Evolutionary conservation across 2,888 invertebrate species (phyloP).

Genomic region (Eristalinus sepulchralis): DNA sequence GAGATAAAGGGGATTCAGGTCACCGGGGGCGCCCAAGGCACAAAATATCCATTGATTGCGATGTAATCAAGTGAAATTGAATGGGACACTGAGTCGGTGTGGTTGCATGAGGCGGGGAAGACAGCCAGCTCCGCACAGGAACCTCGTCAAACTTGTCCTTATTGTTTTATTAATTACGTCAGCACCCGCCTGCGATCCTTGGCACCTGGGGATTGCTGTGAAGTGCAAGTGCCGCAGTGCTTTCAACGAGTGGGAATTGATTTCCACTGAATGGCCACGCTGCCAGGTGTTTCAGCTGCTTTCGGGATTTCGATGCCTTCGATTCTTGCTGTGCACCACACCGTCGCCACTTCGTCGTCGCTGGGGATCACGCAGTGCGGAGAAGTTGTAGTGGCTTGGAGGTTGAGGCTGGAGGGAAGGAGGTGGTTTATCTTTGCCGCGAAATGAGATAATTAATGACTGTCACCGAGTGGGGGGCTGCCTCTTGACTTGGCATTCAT

Average conservation of each 20-base stretch:
- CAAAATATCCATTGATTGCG: slow-evolving; percentile 69
- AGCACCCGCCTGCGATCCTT: not conserved
- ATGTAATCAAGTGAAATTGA: slow-evolving; percentile 68
- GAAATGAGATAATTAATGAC: not conserved
- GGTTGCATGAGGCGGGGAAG: not conserved
- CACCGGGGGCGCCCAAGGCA: slow-evolving; percentile 42
- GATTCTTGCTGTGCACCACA: not conserved
- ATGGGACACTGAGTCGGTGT: slow-evolving; percentile 24
- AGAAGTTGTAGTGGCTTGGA: not conserved
- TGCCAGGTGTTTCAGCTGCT: not conserved
- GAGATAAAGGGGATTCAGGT: slow-evolving; percentile 53
- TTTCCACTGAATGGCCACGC: slow-evolving; percentile 18
- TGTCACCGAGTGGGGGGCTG: not conserved
- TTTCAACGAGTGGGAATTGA: slow-evolving; percentile 21
- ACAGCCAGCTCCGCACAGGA: not conserved
- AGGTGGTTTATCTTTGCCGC: not conserved
- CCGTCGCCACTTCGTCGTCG: not conserved
- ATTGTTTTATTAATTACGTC: slow-evolving; percentile 48
- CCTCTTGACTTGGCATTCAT: not conserved
- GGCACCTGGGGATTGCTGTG: not conserved
- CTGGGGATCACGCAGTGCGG: not conserved
- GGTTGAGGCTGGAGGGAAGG: not conserved
- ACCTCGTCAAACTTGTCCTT: slow-evolving; percentile 55
- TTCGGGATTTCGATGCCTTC: not conserved
- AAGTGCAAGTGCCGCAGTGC: slow-evolving; percentile 22